Evolutionary conservation across 2,888 invertebrate genomes (phyloP).

Genomic region (Macrophya alboannulata): DNA sequence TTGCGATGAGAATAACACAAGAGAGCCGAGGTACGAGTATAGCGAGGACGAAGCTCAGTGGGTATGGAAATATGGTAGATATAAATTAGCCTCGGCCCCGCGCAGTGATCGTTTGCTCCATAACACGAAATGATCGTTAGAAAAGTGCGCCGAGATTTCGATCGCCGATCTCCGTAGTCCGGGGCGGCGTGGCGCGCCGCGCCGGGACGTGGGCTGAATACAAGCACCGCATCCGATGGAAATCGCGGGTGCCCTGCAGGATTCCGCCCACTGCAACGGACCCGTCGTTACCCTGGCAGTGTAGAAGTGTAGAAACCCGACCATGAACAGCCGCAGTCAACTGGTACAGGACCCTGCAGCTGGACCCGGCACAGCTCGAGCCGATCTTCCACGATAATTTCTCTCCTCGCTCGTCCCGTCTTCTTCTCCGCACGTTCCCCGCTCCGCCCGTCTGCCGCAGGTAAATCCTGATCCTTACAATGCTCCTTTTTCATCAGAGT

Average conservation of each 20-base stretch:
- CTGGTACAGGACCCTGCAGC: constrained; percentile 31
- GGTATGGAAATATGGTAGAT: constrained; percentile 20
- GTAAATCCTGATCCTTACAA: constrained; percentile 31
- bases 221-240: constrained; percentile 64
- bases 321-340: background rate
- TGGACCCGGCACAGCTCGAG: constrained; percentile 25
- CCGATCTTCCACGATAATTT: constrained; percentile 31
- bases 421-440: background rate
- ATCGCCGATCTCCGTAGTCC: constrained; percentile 32
- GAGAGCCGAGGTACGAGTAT: background rate
- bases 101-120: constrained; percentile 19
- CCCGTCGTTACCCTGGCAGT: constrained; percentile 32
- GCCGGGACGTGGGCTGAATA: constrained; percentile 53
- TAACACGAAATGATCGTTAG: constrained; percentile 48
- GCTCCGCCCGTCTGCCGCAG: background rate
- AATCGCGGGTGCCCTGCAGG: constrained; percentile 67
- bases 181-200: constrained; percentile 7
- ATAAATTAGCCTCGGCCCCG: constrained; percentile 20
- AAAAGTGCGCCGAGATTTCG: constrained; percentile 37
- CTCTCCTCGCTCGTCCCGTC: background rate
- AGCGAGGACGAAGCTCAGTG: constrained; percentile 22
- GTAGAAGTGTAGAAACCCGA: constrained; percentile 41
- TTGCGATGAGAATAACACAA: background rate
- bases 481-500: constrained; percentile 26
- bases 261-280: constrained; percentile 66